These are phyloP conservation scores for Hestina assimilis DNA, from an alignment of 1,140 invertebrate genomes.

Conservation along the genomic window DNA sequence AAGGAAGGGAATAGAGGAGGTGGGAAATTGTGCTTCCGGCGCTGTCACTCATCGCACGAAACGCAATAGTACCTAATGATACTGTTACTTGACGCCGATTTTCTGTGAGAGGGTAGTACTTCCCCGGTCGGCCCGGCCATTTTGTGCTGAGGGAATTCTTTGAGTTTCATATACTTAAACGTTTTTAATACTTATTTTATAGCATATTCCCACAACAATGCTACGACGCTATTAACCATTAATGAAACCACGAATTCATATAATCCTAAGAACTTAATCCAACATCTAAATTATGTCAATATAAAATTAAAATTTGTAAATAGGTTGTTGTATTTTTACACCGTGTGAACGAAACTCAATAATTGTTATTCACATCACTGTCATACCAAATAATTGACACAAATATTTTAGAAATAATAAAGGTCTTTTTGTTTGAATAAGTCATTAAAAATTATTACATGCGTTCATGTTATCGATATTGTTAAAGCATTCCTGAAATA, in stretches of 20 bases:
- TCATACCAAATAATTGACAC: slow-evolving; percentile 9
- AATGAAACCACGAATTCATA: neutral
- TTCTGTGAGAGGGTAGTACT: too few relatives aligned
- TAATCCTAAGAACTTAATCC: neutral
- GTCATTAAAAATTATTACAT: slow-evolving; percentile 5
- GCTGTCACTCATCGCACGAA: too few relatives aligned
- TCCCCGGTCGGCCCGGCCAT: too few relatives aligned
- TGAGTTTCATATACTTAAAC: neutral
- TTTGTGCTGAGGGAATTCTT: too few relatives aligned
- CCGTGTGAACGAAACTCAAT: neutral
- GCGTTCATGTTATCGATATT: neutral
- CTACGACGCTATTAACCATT: neutral
- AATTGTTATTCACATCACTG: neutral
- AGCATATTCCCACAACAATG: too few relatives aligned
- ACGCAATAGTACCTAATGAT: too few relatives aligned
- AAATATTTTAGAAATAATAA: slow-evolving; percentile 3
- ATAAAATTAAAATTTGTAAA: too few relatives aligned
- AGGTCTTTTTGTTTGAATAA: slow-evolving; percentile 7
- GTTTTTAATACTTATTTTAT: too few relatives aligned
- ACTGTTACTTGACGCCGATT: too few relatives aligned
- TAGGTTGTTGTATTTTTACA: neutral
- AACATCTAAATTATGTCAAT: neutral
- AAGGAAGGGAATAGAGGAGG: too few relatives aligned
- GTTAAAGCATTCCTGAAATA: neutral
- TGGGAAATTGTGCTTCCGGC: too few relatives aligned